Evolutionary conservation across 2,888 invertebrate species (phyloP), one percentile per base, ranked within the genome.

Genomic region (Plebejus anna): DNA sequence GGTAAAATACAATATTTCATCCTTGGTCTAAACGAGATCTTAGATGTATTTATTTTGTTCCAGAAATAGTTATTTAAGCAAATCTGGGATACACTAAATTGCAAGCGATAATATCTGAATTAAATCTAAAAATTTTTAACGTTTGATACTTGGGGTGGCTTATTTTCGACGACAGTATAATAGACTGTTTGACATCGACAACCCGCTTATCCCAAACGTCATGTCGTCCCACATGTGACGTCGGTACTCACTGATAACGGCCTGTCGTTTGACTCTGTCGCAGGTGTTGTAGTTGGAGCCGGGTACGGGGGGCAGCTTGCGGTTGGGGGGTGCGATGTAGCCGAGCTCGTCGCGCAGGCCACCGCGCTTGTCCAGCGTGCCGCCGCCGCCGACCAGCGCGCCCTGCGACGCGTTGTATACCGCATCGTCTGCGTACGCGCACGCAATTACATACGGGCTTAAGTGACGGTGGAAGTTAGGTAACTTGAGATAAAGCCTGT

Each of bases 201-300:
- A 16, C 1, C 16, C 16, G 4, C 55, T 16, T 55, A 16, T 55
- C 55, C 2, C 16, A 0, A 13, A 55, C 16, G 38, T 57, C 32
- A 32, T 57, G 55, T 28, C 36, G 13, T 5, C n/a, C 55, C n/a
- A 22, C 47, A 1, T 2, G 11, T 16, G 11, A 57, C 9, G 38
- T 61, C 38, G 5, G 28, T 76, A 96, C 97, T 97, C 96, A 97
- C 97, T 97, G 95, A 97, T 97, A 84, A 97, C 97, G 91, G 97
- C 97, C 96, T 98, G 98, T 94, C 98, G 96, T 95, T 98, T 98
- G 94, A 98, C 97, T 86, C 98, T 95, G 93, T 98, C 98, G 91
- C 98, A 98, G 51, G 98, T 98, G 90, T 98, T 98, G 94, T 98
- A 98, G 93, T 98, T 98, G 77, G 97, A 97, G 82, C 98, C 98